Evolutionary conservation across 2,797 vertebrate species (phyloP), one percentile per base, ranked within the genome.

Genomic region (Enteromius paludinosus): DNA sequence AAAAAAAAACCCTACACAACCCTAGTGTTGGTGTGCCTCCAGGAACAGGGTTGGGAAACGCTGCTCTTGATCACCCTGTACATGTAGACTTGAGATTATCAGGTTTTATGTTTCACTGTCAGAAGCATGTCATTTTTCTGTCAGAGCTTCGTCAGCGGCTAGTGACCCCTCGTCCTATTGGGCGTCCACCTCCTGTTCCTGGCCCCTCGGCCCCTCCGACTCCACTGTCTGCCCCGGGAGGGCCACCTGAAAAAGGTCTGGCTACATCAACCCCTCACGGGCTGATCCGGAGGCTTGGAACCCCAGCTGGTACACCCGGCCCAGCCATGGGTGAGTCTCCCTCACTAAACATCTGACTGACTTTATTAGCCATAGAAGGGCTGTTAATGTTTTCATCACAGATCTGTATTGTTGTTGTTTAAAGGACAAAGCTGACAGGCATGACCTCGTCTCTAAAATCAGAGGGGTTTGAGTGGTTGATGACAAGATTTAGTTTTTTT

Each of bases 91-190:
- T 61, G 14, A 30, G 25, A 2, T 30, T 17, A 17, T 62, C 59
- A 28, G 14, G 14, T 30, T 8, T 62, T 3, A 18, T 62, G 30
- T 30, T 7, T 62, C 5, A 28, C 23, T 52, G 18, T 49, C 9
- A 12, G 15, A 62, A 76, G 45, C 17, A 3, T 77, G 74, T 81
- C 0, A 49, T 47, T 68, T 9, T 33, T 14, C 28, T 66, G 4
- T 88, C 81, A 99, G 98, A 99, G 90, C 94, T 99, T 76, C 98
- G 97, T 89, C 98, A 99, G 89, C 95, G 98, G 80, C 95, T 94
- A 81, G 89, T 95, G 84, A 87, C 92, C 81, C 90, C 94, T 87
- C 96, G 96, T 90, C 95, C 92, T 69, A 78, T 93, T 87, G 90
- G 94, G 65, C 96, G 95, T 82, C 92, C 95, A 78, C 89, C 91